Conservation (phyloP, 2,888 invertebrate genomes). For the Thera britannica region DNA sequence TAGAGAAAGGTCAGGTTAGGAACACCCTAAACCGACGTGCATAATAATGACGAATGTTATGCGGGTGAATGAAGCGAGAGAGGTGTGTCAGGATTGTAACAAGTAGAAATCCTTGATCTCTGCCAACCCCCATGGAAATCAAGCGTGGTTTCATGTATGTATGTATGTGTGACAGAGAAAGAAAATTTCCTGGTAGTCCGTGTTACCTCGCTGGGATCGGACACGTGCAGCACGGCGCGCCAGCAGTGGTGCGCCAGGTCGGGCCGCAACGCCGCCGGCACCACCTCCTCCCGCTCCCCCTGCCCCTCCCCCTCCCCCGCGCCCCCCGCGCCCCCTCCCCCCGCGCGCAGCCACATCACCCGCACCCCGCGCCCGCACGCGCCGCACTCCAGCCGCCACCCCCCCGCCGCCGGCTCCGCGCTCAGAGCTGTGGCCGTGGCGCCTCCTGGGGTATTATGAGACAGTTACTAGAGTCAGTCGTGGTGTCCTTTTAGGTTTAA, state of each 20-base stretch:
- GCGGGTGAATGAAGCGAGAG: no score
- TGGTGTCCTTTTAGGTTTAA: no score
- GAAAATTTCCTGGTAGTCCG: no score
- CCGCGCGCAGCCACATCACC: constrained; percentile 59
- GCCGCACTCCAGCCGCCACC: constrained; percentile 76
- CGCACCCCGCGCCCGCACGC: constrained; percentile 72
- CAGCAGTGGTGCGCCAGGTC: constrained; percentile 74
- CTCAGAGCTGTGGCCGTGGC: constrained; percentile 71
- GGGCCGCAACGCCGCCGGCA: constrained; percentile 60
- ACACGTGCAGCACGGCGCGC: constrained; percentile 66
- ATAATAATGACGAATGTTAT: no score
- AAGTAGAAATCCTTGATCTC: no score
- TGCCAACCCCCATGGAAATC: no score
- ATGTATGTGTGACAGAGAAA: no score
- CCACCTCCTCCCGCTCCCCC: constrained; percentile 40
- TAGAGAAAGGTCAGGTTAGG: no score
- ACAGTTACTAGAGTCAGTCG: background rate
- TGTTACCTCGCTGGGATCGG: constrained; percentile 65
- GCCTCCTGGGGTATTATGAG: constrained; percentile 51
- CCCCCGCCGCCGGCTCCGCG: constrained; percentile 59
- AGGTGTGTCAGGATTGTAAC: no score
- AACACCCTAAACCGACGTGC: no score
- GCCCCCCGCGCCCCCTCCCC: constrained; percentile 47
- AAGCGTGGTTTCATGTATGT: no score
- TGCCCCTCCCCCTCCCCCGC: constrained; percentile 45